Conservation (phyloP, 1,140 invertebrate species). For the Cydia amplana region DNA sequence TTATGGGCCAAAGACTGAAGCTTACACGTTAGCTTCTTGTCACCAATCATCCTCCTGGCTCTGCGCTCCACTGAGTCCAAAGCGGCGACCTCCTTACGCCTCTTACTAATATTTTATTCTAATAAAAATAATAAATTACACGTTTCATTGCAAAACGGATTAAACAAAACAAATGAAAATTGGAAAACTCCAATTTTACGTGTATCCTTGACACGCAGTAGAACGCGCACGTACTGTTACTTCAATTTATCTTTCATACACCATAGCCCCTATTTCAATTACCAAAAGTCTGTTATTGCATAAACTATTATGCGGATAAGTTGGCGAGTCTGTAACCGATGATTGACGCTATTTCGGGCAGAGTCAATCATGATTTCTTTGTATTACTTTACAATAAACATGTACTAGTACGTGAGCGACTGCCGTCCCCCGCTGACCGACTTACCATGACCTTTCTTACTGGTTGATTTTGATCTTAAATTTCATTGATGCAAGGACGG, state of each 20-base stretch:
- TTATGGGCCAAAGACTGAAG: too few species aligned
- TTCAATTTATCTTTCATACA: neutral
- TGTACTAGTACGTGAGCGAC: conserved; percentile 49
- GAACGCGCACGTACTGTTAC: conserved; percentile 43
- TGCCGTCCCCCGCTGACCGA: conserved; percentile 47
- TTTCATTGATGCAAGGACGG: conserved; percentile 45
- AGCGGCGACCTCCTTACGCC: too few species aligned
- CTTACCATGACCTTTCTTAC: conserved; percentile 49
- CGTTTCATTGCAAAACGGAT: neutral
- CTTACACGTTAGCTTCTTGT: too few species aligned
- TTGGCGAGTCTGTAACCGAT: conserved; percentile 34
- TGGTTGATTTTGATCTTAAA: conserved; percentile 38
- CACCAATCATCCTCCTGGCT: too few species aligned
- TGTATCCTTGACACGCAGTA: conserved; percentile 51
- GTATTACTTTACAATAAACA: conserved; percentile 50
- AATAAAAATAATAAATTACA: neutral
- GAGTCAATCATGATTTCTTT: conserved; percentile 53
- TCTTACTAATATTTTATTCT: too few species aligned
- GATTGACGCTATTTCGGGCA: conserved; percentile 51
- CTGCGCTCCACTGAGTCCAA: too few species aligned
- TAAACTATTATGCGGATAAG: neutral
- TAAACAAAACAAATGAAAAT: conserved; percentile 29
- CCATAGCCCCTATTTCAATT: neutral
- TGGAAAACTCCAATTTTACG: conserved; percentile 20
- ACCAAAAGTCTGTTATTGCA: neutral